Evolutionary conservation across 2,797 vertebrate genomes (phyloP).

Genomic region (Amphiprion clarkii): DNA sequence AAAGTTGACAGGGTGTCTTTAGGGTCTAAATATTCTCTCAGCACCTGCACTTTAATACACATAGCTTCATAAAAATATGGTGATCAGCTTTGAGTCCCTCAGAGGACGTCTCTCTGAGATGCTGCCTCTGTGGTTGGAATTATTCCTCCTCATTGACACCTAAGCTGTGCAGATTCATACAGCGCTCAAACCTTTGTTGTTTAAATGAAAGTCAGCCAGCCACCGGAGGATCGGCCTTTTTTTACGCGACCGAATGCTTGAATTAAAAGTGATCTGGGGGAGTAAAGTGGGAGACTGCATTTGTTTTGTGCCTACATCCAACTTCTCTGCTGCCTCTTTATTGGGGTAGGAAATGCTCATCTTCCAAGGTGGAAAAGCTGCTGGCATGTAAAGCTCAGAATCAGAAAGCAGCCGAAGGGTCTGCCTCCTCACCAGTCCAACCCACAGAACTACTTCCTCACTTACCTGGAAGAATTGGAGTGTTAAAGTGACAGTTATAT

Average conservation of each 20-base stretch:
- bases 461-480: neutral
- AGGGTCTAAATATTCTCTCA: too few relatives aligned
- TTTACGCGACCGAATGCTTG: neutral
- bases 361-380: neutral
- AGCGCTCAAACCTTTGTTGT: conserved; percentile 6
- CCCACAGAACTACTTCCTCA: conserved; percentile 54
- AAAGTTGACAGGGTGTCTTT: neutral
- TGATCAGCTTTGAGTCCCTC: neutral
- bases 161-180: conserved; percentile 9
- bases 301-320: neutral
- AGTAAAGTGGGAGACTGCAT: neutral
- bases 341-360: neutral
- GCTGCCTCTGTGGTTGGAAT: neutral
- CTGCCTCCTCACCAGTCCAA: conserved; percentile 35
- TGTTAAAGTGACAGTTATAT: neutral
- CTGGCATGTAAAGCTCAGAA: neutral
- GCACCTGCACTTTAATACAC: neutral
- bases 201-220: conserved; percentile 10
- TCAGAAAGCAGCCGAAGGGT: conserved; percentile 37
- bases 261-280: neutral
- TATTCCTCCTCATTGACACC: conserved; percentile 12
- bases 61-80: neutral
- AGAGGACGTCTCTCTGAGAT: neutral
- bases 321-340: neutral
- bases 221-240: neutral